phyloP scores from a whole-genome alignment of 2,888 invertebrate species.

The Plutella xylostella region DNA sequence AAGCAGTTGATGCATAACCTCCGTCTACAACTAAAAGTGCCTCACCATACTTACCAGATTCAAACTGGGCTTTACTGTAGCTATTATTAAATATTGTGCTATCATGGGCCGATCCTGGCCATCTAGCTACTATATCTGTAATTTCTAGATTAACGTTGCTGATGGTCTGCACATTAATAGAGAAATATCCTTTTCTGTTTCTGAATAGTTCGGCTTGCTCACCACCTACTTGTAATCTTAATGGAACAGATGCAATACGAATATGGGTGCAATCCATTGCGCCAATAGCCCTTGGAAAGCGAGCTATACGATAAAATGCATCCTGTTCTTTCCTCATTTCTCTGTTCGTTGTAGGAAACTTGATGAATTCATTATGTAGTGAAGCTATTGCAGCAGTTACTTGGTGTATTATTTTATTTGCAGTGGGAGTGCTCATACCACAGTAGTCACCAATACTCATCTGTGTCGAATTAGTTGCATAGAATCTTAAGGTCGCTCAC shows the following conservation, averaged over 20 bases:
- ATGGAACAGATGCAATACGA: too few relatives aligned
- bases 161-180: conserved; percentile 16
- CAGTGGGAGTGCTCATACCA: conserved; percentile 10
- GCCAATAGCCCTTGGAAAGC: neutral
- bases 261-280: too few relatives aligned
- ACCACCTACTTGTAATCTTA: conserved; percentile 16
- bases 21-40: conserved; percentile 15
- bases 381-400: conserved; percentile 8
- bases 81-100: conserved; percentile 13
- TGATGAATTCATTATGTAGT: conserved; percentile 1
- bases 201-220: conserved; percentile 12
- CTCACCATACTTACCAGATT: conserved; percentile 13
- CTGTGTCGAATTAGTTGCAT: conserved; percentile 9
- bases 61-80: conserved; percentile 13
- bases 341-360: neutral
- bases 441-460: conserved; percentile 7
- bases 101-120: conserved; percentile 14
- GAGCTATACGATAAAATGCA: neutral
- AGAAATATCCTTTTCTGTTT: conserved; percentile 16
- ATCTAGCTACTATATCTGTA: conserved; percentile 13
- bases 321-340: neutral
- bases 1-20: conserved; percentile 14
- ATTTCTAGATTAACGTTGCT: conserved; percentile 11
- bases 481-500: conserved; percentile 8
- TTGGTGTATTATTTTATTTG: conserved; percentile 3